Evolutionary conservation across 2,888 invertebrate genomes (phyloP), one percentile per base, ranked within the genome.

Genomic region (Actias luna): DNA sequence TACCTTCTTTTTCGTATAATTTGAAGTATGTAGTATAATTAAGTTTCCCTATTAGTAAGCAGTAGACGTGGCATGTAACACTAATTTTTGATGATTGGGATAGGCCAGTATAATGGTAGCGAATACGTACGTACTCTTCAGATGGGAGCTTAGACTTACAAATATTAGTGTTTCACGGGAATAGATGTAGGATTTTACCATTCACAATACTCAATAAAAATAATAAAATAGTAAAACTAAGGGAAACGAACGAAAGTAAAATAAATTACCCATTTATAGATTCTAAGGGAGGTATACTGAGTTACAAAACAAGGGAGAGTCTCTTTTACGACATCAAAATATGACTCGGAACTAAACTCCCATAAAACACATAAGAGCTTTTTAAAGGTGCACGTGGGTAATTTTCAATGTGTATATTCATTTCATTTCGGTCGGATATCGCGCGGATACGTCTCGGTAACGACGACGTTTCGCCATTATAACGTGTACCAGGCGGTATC

Each of bases 391-490:
- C 64, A 58, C 65, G 12, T 62, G 63, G 18, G 65, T 59, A 65
- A 64, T 67, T 69, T 55, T 55, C 55, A 55, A 55, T 71, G 70
- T 69, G 68, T 72, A 76, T 33, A 50, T 70, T 66, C 69, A 75
- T 80, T 77, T 73, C 74, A 72, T 78, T 78, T 77, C 74, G 75
- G 71, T 75, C 72, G 73, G 71, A 73, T 78, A 79, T 76, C 75
- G 65, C 57, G 60, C 63, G 67, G 70, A 72, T 65, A 72, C 70
- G 76, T 80, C 80, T 73, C 33, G 62, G 69, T 80, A 80, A 81
- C 77, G 80, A 77, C 76, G 71, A 65, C 64, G 67, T 67, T 64
- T 70, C 63, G 70, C 75, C 71, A 70, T 80, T 80, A 78, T 71
- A 74, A 66, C 74, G 68, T 70, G 67, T 68, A 71, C 69, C 69